A percentile compares a stretch with the other conserved stretches of the same genome.
Evolutionary conservation across 64 coral and sea anemone species (phyloP).

Genomic region (Dendrophyllia cribrosa): DNA sequence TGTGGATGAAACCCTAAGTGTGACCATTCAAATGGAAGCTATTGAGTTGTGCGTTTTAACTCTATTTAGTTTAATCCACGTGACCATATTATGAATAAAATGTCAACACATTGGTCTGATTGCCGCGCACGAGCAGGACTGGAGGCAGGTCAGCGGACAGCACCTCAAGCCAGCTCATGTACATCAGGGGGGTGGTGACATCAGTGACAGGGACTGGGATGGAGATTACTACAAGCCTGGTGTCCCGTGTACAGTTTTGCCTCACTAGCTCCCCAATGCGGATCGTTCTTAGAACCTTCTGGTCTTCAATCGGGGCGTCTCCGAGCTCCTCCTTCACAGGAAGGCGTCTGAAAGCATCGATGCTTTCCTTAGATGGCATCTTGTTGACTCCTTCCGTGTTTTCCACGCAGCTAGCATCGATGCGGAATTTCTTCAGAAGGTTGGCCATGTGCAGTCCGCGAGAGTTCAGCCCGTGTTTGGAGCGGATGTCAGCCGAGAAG

Average conservation of each 20-base stretch:
- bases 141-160: conserved; percentile 79
- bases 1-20: too few species aligned
- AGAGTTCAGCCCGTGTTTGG: conserved; percentile 66
- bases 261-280: conserved; percentile 87
- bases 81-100: conserved; percentile 77
- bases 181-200: conserved; percentile 75
- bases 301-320: conserved; percentile 56
- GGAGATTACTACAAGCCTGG: conserved; percentile 83
- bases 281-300: conserved; percentile 85
- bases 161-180: conserved; percentile 95
- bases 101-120: conserved; percentile 91
- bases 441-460: conserved; percentile 76
- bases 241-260: conserved; percentile 63
- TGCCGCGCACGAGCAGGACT: conserved; percentile 84
- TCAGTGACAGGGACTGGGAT: conserved; percentile 85
- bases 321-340: conserved; percentile 57
- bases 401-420: conserved; percentile 64
- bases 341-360: conserved; percentile 78
- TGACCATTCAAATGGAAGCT: too few species aligned
- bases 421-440: conserved; percentile 92
- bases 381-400: conserved; percentile 59
- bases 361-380: conserved; percentile 76
- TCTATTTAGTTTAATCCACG: too few species aligned
- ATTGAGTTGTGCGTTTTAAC: too few species aligned
- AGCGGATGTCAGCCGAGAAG: conserved; percentile 73